Evolutionary conservation across 2,113 vertebrate genomes (phyloP).

Genomic region (Elephas maximus): DNA sequence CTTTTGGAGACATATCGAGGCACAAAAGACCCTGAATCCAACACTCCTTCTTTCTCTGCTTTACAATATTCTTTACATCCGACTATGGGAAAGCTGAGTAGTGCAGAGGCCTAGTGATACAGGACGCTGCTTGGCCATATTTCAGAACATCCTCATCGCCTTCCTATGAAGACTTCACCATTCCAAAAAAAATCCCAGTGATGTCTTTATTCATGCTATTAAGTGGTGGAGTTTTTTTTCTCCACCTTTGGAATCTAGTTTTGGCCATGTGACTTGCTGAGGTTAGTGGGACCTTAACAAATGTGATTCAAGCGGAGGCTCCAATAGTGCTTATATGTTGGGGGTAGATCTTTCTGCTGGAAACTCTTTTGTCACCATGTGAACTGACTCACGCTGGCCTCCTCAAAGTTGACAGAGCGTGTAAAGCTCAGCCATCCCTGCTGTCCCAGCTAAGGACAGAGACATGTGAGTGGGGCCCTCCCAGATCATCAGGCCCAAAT

Average conservation of each 20-base stretch:
- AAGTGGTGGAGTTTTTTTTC: neutral
- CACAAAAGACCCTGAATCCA: neutral
- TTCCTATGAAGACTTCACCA: neutral
- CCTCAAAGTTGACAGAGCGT: neutral
- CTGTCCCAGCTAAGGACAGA: neutral
- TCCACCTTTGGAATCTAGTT: neutral
- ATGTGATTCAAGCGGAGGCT: neutral
- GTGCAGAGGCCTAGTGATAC: rapidly evolving
- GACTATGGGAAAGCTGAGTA: neutral
- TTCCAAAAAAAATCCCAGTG: neutral
- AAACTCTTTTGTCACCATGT: neutral
- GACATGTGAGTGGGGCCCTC: neutral
- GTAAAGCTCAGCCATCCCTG: neutral
- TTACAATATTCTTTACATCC: neutral
- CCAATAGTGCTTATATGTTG: neutral
- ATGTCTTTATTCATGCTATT: neutral
- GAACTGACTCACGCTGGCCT: neutral
- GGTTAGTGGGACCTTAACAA: neutral
- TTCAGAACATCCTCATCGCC: neutral
- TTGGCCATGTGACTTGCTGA: neutral
- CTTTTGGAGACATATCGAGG: neutral
- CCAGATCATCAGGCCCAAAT: too few relatives aligned
- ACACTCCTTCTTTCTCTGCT: neutral
- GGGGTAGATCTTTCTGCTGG: neutral
- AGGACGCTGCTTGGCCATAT: too few relatives aligned